These are phyloP conservation scores for Tetrapedia diversipes DNA, from an alignment of 2,888 invertebrate species.

Conservation along the genomic window DNA sequence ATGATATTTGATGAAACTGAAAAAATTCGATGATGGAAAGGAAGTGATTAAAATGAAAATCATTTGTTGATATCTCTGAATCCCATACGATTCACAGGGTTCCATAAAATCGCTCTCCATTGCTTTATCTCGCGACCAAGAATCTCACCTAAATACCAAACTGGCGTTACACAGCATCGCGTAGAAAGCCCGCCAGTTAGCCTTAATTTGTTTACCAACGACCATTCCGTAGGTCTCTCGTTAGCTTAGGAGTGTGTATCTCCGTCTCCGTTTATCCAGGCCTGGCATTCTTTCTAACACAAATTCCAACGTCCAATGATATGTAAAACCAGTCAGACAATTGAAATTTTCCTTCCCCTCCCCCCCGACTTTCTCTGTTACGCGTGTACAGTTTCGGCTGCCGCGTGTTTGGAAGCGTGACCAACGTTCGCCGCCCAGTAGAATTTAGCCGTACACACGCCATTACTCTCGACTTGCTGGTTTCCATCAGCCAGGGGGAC, in stretches of 20 bases:
- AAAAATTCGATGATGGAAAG: no score
- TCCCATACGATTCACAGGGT: neutral
- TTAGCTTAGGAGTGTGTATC: conserved; percentile 3
- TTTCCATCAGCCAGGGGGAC: neutral
- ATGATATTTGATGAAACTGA: no score
- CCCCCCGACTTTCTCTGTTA: conserved; percentile 35
- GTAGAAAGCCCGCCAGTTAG: conserved; percentile 29
- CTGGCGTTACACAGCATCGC: conserved; percentile 4
- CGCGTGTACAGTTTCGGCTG: conserved; percentile 26
- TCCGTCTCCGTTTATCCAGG: conserved; percentile 1
- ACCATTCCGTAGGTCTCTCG: conserved; percentile 32
- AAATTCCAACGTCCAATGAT: conserved; percentile 32
- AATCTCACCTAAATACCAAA: conserved; percentile 13
- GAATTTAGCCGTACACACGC: conserved; percentile 13
- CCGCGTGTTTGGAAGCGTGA: conserved; percentile 36
- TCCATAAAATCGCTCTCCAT: conserved; percentile 21
- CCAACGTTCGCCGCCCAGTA: conserved; percentile 8
- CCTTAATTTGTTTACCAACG: conserved; percentile 43
- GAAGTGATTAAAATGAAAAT: no score
- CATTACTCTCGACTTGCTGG: conserved; percentile 16
- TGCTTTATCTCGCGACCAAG: conserved; percentile 17
- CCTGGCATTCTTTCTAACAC: conserved; percentile 19
- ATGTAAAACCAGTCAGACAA: conserved; percentile 52
- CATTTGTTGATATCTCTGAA: no score
- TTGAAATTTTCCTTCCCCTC: conserved; percentile 42